Evolutionary conservation across 2,113 vertebrate species (phyloP).

Genomic region (Martes martes): DNA sequence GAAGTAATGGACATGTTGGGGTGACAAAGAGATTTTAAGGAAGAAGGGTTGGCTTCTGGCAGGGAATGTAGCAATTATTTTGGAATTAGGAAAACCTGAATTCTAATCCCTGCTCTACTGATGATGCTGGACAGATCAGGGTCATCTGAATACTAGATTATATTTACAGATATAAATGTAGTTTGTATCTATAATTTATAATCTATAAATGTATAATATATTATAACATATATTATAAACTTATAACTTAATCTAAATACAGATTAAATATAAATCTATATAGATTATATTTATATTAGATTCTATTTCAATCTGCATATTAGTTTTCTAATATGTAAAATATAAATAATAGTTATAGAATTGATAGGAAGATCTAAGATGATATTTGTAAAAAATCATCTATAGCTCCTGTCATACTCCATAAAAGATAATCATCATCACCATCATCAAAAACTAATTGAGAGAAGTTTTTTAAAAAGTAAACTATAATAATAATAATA

Average conservation of each 20-base stretch:
- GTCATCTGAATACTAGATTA: background rate
- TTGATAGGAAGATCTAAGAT: background rate
- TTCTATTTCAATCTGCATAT: background rate
- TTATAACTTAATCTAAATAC: too few species aligned
- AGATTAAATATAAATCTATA: too few species aligned
- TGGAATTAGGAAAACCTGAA: background rate
- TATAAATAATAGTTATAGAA: background rate
- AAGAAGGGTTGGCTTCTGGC: background rate
- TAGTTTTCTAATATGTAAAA: background rate
- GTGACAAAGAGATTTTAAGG: background rate
- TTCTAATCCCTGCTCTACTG: background rate
- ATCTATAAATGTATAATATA: too few species aligned
- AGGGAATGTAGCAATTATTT: background rate
- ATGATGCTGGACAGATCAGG: background rate
- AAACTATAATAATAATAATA: background rate
- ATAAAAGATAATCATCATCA: background rate
- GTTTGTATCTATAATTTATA: too few species aligned
- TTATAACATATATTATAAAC: too few species aligned
- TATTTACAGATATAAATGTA: too few species aligned
- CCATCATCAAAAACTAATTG: background rate
- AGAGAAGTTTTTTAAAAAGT: background rate
- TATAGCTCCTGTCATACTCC: background rate
- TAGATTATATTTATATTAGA: too few species aligned
- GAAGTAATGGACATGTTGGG: background rate
- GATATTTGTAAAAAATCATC: constrained; percentile 24